Evolutionary conservation across 2,797 vertebrate genomes (phyloP).

Genomic region (Euphonia xanthogaster): DNA sequence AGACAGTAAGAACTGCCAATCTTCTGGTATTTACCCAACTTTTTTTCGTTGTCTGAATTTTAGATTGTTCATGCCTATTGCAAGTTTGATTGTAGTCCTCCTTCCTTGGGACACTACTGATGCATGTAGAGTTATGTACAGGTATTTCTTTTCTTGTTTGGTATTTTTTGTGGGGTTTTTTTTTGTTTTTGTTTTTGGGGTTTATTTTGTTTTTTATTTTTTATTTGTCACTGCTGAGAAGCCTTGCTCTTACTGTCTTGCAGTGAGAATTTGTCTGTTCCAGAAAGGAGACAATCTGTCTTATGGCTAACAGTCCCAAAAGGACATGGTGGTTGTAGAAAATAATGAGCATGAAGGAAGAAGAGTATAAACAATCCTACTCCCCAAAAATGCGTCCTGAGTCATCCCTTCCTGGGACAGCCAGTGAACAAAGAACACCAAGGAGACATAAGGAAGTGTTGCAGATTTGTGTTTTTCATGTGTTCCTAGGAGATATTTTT

Average conservation of each 20-base stretch:
- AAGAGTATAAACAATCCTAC: background rate
- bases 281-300: background rate
- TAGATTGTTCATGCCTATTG: background rate
- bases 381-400: background rate
- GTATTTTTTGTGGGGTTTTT: accelerated
- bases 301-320: background rate
- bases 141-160: accelerated
- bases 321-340: background rate
- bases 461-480: background rate
- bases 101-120: background rate
- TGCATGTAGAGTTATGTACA: accelerated
- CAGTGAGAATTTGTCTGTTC: background rate
- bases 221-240: background rate
- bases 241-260: background rate
- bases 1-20: background rate
- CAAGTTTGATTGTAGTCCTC: background rate
- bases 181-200: background rate
- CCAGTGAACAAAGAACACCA: background rate
- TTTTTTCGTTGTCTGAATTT: background rate
- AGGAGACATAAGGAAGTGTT: background rate
- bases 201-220: accelerated
- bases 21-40: background rate
- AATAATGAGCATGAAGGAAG: background rate
- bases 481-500: background rate
- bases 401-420: background rate